phyloP scores from a whole-genome alignment of 2,888 invertebrate genomes.

The Mylabris sibirica region DNA sequence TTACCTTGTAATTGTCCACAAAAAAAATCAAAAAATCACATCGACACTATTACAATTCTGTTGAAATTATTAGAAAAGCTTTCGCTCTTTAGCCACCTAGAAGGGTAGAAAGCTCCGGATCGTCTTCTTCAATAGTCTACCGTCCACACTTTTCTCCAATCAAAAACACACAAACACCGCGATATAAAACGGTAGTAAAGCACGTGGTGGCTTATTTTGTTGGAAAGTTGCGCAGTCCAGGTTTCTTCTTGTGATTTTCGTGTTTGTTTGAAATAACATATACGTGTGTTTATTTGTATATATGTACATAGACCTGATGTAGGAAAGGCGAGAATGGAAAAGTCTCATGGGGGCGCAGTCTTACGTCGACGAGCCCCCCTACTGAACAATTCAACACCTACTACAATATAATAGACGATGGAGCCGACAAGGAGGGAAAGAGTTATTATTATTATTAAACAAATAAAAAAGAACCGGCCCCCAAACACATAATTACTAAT shows the following conservation, averaged over 20 bases:
- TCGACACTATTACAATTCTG: neutral
- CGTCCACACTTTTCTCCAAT: neutral
- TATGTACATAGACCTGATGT: neutral
- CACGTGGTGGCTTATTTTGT: constrained; percentile 24
- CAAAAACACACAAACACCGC: neutral
- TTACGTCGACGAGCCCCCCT: constrained; percentile 5
- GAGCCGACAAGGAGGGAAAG: neutral
- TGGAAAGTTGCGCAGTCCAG: constrained; percentile 18
- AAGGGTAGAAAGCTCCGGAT: constrained; percentile 27
- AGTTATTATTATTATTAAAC: too few relatives aligned
- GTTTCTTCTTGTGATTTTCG: constrained; percentile 19
- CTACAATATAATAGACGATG: neutral
- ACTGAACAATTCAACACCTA: neutral
- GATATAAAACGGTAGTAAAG: constrained; percentile 12
- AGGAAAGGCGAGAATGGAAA: neutral
- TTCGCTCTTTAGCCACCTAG: too few relatives aligned
- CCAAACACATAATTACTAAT: constrained; percentile 24
- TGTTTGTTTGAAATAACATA: neutral
- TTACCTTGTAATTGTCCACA: neutral
- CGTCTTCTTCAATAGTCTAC: neutral
- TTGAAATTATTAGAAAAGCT: too few relatives aligned
- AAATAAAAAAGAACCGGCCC: neutral
- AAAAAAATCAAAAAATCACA: neutral
- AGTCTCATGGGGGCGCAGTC: constrained; percentile 7
- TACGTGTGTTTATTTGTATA: neutral